Conservation (phyloP, 2,888 invertebrate species). For the Phrixothrix hirtus region DNA sequence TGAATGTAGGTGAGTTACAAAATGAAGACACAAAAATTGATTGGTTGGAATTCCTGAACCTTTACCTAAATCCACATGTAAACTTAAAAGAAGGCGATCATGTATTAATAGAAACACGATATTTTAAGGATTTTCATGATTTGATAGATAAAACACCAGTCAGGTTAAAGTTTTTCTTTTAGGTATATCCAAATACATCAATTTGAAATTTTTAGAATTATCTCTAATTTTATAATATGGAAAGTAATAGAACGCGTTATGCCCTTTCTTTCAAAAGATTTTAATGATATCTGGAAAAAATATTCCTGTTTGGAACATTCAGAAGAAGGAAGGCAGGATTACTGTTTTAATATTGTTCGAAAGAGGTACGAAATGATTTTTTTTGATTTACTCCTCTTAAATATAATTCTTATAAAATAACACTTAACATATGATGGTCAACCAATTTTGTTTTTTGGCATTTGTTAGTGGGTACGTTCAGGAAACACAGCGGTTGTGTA, state of each 20-base stretch:
- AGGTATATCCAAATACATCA: background rate
- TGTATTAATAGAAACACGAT: slow-evolving; percentile 2
- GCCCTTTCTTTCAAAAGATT: slow-evolving; percentile 6
- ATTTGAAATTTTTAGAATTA: slow-evolving; percentile 10
- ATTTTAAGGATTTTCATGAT: background rate
- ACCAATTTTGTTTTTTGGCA: too few species aligned
- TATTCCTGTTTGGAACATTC: slow-evolving; percentile 1
- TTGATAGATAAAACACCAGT: slow-evolving; percentile 13
- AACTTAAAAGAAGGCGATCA: slow-evolving; percentile 6
- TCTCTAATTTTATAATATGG: slow-evolving; percentile 28
- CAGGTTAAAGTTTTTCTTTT: slow-evolving; percentile 6
- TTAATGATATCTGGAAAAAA: slow-evolving; percentile 3
- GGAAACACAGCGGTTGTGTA: too few species aligned
- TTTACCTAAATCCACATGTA: background rate
- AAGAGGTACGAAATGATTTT: too few species aligned
- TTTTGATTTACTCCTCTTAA: too few species aligned
- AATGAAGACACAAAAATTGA: too few species aligned
- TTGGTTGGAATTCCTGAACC: slow-evolving; percentile 17
- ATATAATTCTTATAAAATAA: too few species aligned
- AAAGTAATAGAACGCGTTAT: slow-evolving; percentile 9
- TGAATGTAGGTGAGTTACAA: too few species aligned
- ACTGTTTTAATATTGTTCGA: too few species aligned
- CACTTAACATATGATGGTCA: too few species aligned
- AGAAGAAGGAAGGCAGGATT: too few species aligned
- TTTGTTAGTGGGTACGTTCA: too few species aligned